Evolutionary conservation across 2,113 vertebrate genomes (phyloP), one percentile per base, ranked within the genome.

Genomic region (Cryptotis parvus): DNA sequence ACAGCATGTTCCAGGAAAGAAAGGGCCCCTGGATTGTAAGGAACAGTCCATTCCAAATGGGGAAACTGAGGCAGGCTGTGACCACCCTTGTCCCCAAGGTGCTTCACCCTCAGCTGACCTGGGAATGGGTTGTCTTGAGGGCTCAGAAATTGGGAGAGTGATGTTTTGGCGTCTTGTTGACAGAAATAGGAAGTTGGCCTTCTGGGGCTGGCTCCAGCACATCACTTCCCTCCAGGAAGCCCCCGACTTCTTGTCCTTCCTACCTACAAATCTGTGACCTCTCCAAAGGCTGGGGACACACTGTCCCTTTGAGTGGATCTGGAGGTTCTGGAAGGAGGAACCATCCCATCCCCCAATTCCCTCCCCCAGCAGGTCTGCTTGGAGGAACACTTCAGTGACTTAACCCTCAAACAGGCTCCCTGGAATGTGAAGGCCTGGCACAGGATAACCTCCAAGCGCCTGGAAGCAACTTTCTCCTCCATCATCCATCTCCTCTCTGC

Each of bases 51-150:
- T 29, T 31, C 14, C 66, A 86, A 70, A 68, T 2, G 22, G 80
- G 70, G 83, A 94, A 93, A 94, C 69, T 3, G 45, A 93, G 85
- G 65, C 49, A 45, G 58, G 49, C n/a, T 6, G 49, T 35, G 18
- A 49, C 61, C 22, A 49, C 18, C 35, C 22, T 5, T 31, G 26
- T 27, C 29, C 63, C 27, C 27, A 29, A 7, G 6, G 8, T 29
- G 9, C 26, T 12, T 65, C 26, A 11, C 27, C 1, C n/a, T 41
- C 41, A 4, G 74, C 43, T 77, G 22, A 63, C 39, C 14, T 9
- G 68, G 20, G 65, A 29, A 26, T 0, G 1, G 52, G 15, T 45
- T 61, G 22, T 1, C 0, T 0, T 0, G 43, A 65, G 79, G 52
- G 82, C 26, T 4, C 18, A 7, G 91, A 29, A 65, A 12, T 12